A percentile compares a stretch with the other conserved stretches of the same genome.
Conservation (phyloP, 1,140 invertebrate genomes). For the Orchesella cincta region DNA sequence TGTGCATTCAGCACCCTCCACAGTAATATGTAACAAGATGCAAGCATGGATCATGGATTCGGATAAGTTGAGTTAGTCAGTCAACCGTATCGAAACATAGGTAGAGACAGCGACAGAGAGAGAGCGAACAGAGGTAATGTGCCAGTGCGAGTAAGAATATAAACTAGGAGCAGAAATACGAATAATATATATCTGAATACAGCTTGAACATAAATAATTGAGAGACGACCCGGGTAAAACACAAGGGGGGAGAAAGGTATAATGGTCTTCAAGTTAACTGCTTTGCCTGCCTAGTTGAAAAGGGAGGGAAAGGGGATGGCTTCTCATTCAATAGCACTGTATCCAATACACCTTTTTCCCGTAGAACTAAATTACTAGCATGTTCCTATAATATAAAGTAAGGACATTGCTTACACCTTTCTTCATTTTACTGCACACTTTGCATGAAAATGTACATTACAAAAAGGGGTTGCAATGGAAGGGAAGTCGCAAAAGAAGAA, state of each 20-base stretch:
- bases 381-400: not conserved
- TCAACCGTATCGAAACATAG: conserved; percentile 15
- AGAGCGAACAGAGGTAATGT: no score
- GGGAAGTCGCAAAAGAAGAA: not conserved
- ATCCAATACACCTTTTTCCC: conserved; percentile 14
- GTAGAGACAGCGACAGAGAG: not conserved
- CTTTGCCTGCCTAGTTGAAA: conserved; percentile 6
- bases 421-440: not conserved
- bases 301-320: conserved; percentile 8
- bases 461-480: not conserved
- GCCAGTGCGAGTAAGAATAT: no score
- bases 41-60: not conserved
- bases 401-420: not conserved
- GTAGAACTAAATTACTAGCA: conserved; percentile 15
- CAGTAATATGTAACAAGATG: not conserved
- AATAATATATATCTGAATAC: no score
- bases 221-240: conserved; percentile 16
- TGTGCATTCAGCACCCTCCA: conserved; percentile 7
- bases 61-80: conserved; percentile 22
- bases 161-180: no score
- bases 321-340: not conserved
- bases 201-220: conserved; percentile 21
- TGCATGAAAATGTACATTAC: not conserved
- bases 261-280: not conserved
- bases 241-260: conserved; percentile 15